A percentile compares a stretch with the other conserved stretches of the same genome.
phyloP scores from a whole-genome alignment of 2,888 invertebrate species.

The Oegoconia quadripuncta region DNA sequence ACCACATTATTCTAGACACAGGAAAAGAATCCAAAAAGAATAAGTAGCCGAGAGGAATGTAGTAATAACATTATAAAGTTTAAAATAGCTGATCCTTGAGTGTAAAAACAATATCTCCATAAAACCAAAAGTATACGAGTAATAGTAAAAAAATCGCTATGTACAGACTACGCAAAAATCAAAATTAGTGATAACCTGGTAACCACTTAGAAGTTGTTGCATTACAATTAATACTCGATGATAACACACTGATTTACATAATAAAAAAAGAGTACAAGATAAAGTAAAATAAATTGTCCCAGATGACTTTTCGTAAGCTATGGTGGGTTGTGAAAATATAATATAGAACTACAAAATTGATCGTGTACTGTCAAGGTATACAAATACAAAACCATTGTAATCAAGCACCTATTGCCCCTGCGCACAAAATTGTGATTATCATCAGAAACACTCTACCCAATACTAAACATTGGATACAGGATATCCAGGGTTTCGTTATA shows the following conservation, averaged over 20 bases:
- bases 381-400: too few species aligned
- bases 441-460: too few species aligned
- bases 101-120: neutral
- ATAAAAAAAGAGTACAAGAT: too few species aligned
- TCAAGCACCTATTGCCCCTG: too few species aligned
- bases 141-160: constrained; percentile 11
- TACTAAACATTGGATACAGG: too few species aligned
- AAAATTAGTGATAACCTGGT: constrained; percentile 19
- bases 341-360: neutral
- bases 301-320: neutral
- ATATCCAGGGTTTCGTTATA: too few species aligned
- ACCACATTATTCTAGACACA: constrained; percentile 9
- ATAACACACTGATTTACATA: too few species aligned
- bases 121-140: constrained; percentile 7
- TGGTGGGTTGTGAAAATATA: constrained; percentile 1
- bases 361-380: too few species aligned
- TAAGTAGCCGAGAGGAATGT: constrained; percentile 12
- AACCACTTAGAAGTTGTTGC: constrained; percentile 14
- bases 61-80: neutral
- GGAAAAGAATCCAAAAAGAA: constrained; percentile 4
- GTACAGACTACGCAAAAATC: constrained; percentile 14
- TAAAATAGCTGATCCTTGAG: neutral
- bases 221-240: neutral
- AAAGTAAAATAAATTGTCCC: neutral
- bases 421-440: too few species aligned